Conservation (phyloP, 2,888 invertebrate genomes). For the Eumacrocentrus americanus region DNA sequence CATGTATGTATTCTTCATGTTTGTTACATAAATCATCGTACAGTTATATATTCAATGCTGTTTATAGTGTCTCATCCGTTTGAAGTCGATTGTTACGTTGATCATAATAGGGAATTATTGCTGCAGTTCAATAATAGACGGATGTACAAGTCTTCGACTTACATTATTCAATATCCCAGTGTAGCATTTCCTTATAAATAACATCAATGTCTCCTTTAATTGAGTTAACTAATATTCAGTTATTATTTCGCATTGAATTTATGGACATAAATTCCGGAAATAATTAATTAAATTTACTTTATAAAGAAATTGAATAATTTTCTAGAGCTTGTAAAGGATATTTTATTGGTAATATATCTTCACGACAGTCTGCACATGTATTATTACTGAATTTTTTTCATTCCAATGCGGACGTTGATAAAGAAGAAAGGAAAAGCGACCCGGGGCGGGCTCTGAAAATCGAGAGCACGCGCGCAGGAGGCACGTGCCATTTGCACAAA, state of each 20-base stretch:
- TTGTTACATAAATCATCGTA: neutral
- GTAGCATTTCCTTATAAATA: no score
- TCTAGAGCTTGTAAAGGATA: neutral
- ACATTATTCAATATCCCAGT: no score
- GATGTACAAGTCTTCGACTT: no score
- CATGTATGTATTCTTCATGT: neutral
- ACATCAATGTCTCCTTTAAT: no score
- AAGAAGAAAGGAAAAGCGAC: constrained; percentile 11
- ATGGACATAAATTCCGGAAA: no score
- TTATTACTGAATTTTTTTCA: neutral
- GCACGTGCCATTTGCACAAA: constrained; percentile 27
- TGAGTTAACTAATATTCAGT: no score
- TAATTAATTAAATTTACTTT: no score
- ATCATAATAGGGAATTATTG: neutral
- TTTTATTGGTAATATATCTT: no score
- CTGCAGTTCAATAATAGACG: neutral
- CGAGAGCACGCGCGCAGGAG: constrained; percentile 12
- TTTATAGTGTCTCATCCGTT: neutral
- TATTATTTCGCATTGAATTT: no score
- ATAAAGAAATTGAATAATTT: no score
- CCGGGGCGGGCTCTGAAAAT: constrained; percentile 12
- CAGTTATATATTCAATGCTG: neutral
- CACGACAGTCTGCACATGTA: no score
- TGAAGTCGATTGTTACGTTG: neutral
- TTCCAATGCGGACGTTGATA: neutral